phyloP scores from a whole-genome alignment of 2,113 vertebrate genomes.

The Tenrec ecaudatus region DNA sequence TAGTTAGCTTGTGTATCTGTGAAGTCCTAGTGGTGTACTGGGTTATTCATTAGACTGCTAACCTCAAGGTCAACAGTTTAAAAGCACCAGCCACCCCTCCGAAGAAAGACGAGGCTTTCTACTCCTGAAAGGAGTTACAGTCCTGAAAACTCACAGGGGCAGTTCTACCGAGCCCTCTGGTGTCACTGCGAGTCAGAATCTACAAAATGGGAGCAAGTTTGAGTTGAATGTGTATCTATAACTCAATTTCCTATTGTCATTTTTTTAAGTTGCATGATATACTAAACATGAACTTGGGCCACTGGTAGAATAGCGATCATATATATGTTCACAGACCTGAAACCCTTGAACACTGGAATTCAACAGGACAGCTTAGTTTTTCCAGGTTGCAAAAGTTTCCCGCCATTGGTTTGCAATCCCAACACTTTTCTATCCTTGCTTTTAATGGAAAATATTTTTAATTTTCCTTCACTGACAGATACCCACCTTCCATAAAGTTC shows the following conservation, averaged over 20 bases:
- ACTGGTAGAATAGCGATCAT: neutral
- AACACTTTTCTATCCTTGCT: neutral
- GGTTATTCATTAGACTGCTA: no score
- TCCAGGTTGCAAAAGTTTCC: neutral
- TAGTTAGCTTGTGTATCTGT: neutral
- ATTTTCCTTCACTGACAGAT: neutral
- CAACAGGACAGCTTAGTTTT: neutral
- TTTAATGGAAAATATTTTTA: neutral
- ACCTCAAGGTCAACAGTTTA: no score
- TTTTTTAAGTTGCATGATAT: neutral
- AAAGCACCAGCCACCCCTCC: no score
- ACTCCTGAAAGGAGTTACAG: no score
- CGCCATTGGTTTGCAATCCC: neutral
- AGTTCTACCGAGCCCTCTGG: no score
- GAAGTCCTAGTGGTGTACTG: no score
- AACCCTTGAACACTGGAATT: neutral
- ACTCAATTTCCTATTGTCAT: neutral
- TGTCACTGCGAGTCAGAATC: no score
- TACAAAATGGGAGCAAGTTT: no score
- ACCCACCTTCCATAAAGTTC: neutral
- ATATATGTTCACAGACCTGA: neutral
- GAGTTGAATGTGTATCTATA: neutral
- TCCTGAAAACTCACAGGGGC: no score
- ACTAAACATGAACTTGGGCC: slow-evolving; percentile 5
- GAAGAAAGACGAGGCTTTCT: no score